A percentile compares a stretch with the other conserved stretches of the same genome.
Evolutionary conservation across 2,888 invertebrate genomes (phyloP).

Genomic region (Galerucella pusilla): DNA sequence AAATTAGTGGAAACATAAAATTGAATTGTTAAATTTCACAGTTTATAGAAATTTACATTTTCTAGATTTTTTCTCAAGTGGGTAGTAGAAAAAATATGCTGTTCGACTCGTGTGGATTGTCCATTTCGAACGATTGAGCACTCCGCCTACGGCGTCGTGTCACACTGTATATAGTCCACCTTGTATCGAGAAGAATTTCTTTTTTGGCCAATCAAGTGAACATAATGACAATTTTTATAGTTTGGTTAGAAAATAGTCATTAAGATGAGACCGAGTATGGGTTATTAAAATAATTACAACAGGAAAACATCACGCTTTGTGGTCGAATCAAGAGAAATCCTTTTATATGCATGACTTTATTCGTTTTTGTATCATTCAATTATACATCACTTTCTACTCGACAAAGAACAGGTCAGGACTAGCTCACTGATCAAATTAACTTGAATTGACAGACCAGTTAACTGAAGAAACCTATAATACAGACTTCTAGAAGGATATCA

Average conservation of each 20-base stretch:
- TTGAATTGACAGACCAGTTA: too few relatives aligned
- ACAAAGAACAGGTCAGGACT: neutral
- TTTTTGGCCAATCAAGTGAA: neutral
- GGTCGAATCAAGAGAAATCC: constrained; percentile 36
- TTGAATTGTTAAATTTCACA: too few relatives aligned
- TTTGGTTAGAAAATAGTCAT: neutral
- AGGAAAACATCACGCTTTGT: constrained; percentile 43
- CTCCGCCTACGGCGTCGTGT: too few relatives aligned
- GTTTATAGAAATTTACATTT: too few relatives aligned
- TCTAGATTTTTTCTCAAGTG: too few relatives aligned
- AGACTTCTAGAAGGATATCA: too few relatives aligned
- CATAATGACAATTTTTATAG: neutral
- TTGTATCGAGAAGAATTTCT: neutral
- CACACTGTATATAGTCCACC: too few relatives aligned
- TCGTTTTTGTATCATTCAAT: constrained; percentile 36
- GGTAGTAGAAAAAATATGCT: too few relatives aligned
- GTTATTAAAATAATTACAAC: constrained; percentile 27
- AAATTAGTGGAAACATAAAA: too few relatives aligned
- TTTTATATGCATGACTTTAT: constrained; percentile 31
- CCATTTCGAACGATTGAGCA: too few relatives aligned
- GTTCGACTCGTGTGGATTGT: too few relatives aligned
- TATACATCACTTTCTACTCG: constrained; percentile 39
- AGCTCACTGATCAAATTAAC: neutral
- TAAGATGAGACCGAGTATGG: neutral
- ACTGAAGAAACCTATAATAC: too few relatives aligned